Percentiles rank a stretch among this genome's conserved stretches.
phyloP scores from a whole-genome alignment of 1,140 invertebrate genomes.

The Heterodera carotae region DNA sequence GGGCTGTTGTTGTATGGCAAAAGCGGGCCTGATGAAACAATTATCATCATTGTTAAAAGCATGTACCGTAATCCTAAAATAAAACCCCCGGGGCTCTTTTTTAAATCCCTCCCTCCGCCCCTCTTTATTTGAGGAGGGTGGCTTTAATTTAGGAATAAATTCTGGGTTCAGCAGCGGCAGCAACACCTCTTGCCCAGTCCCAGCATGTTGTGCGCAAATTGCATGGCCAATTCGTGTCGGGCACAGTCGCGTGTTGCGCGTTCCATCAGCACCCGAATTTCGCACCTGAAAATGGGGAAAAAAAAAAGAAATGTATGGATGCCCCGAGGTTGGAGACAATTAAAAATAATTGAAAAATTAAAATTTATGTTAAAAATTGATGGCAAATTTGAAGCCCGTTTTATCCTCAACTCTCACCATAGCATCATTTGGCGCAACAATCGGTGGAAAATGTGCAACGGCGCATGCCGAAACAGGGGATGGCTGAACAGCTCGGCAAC shows the following conservation, averaged over 20 bases:
- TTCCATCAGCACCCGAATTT: slow-evolving; percentile 21
- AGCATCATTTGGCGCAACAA: slow-evolving; percentile 19
- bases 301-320: background rate
- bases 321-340: too few relatives aligned
- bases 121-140: too few relatives aligned
- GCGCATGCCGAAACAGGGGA: slow-evolving; percentile 27
- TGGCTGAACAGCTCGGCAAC: slow-evolving; percentile 43
- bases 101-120: too few relatives aligned
- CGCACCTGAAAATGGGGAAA: slow-evolving; percentile 16
- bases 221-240: slow-evolving; percentile 1
- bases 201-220: background rate
- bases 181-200: background rate
- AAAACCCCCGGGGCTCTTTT: too few relatives aligned
- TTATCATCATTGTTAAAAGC: too few relatives aligned
- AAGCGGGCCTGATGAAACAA: slow-evolving; percentile 8
- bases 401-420: background rate
- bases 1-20: background rate
- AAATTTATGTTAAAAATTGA: too few relatives aligned
- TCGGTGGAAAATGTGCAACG: slow-evolving; percentile 24
- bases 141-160: slow-evolving; percentile 6
- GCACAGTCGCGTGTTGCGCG: slow-evolving; percentile 13
- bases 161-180: too few relatives aligned
- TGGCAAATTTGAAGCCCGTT: too few relatives aligned
- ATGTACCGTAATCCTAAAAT: too few relatives aligned
- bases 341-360: too few relatives aligned